Conservation (phyloP, 2,888 invertebrate genomes). For the Drosophila testacea region DNA sequence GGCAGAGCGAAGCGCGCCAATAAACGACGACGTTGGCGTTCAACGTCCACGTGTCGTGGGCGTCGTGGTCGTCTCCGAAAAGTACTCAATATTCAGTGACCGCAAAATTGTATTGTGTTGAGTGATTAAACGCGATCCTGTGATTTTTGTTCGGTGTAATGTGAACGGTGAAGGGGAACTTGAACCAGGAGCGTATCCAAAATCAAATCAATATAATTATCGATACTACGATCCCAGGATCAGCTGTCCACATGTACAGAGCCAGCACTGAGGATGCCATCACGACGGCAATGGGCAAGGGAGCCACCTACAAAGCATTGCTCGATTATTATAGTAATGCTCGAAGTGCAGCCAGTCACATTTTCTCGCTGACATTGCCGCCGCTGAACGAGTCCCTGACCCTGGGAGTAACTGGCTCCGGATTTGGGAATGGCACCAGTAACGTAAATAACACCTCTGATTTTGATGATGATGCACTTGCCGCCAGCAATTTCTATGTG, state of each 20-base stretch:
- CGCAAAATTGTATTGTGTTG: not conserved
- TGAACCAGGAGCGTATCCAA: not conserved
- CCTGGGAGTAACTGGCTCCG: conserved; percentile 4
- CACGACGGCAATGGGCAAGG: conserved; percentile 21
- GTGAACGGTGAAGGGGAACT: not conserved
- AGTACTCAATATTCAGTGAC: not conserved
- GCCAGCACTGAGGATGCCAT: conserved; percentile 36
- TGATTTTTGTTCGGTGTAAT: conserved; percentile 3
- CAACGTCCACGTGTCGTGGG: conserved; percentile 51
- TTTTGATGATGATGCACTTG: conserved; percentile 18
- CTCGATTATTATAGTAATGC: conserved; percentile 64
- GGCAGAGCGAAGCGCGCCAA: conserved; percentile 33
- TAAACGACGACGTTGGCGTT: conserved; percentile 31
- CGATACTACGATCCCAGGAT: not conserved
- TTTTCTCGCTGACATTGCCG: conserved; percentile 59
- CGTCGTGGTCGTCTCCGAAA: conserved; percentile 14
- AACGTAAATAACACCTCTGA: conserved; percentile 1
- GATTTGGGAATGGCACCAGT: conserved; percentile 9
- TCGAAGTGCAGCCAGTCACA: conserved; percentile 61
- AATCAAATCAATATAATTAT: not conserved
- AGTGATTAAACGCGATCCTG: conserved; percentile 9
- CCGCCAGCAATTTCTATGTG: conserved; percentile 23
- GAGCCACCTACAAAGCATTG: conserved; percentile 45
- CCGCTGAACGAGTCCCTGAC: conserved; percentile 48
- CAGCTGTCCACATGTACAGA: conserved; percentile 15